Evolutionary conservation across 92 coral and sea anemone species (phyloP), one percentile per base, ranked within the genome.

Genomic region (Micromussa lordhowensis): DNA sequence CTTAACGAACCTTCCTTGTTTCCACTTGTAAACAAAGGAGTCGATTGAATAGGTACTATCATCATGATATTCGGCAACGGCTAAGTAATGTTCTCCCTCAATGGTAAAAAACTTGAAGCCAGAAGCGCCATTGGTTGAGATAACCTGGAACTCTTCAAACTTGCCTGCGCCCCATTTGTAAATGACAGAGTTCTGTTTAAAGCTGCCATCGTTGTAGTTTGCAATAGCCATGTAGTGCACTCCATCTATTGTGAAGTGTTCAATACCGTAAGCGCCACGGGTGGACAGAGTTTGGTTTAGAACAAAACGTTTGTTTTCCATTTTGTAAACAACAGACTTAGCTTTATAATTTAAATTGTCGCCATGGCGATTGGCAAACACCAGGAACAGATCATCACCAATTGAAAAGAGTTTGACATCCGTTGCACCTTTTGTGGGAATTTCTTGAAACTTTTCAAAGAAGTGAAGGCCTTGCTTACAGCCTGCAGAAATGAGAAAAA

Each of bases 171-270:
- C 31, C 88, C 80, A 73, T 44, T 35, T 44, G 44, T 80, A 80
- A 59, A 80, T 61, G 32, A 34, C 19, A 59, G 84, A 80, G 55
- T 61, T 36, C 0, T 18, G 24, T 58, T 36, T 5, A 29, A 2
- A 35, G 22, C 76, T 28, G 68, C 69, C 82, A 34, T 59, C 71
- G 0, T 55, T 1, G 32, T 11, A 28, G 31, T 91, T 91, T 19
- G 91, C 93, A 26, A 91, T 36, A 70, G 82, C 91, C 19, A 87
- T 86, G 75, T 64, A 91, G 22, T 86, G 91, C 24, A 21, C 59
- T 18, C 75, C 83, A 31, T 76, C 57, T 19, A 91, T 87, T 24
- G 31, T 63, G 55, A 87, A 87, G 68, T 86, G 68, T 16, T 66
- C 87, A 26, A 88, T 68, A 1, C 30, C 84, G 21, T 19, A 34